Percentiles rank a stretch among this genome's conserved stretches.
These are phyloP conservation scores for Microcebus lehilahytsara DNA, from an alignment of 2,113 vertebrate genomes.

Conservation along the genomic window DNA sequence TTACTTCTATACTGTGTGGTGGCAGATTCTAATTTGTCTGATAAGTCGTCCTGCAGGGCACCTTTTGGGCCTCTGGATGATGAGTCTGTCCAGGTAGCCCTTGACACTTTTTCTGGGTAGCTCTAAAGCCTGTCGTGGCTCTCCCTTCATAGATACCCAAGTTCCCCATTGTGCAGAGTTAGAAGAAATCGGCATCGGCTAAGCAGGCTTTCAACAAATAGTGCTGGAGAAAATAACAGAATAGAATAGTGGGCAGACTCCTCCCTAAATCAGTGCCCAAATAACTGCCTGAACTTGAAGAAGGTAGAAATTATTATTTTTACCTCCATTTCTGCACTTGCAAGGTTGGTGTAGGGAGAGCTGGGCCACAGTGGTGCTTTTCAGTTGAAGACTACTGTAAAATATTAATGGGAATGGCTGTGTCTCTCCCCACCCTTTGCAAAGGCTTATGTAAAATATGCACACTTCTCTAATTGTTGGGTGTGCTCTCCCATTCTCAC, in stretches of 20 bases:
- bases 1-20: accelerated
- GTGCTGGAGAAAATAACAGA: not conserved
- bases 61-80: not conserved
- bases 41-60: not conserved
- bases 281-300: not conserved
- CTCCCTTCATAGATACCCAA: no score
- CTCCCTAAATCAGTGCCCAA: not conserved
- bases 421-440: not conserved
- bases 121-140: not conserved
- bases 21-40: not conserved
- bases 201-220: not conserved
- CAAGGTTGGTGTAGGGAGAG: not conserved
- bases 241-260: not conserved
- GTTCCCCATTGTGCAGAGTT: accelerated
- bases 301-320: not conserved
- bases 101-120: not conserved
- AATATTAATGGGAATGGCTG: not conserved
- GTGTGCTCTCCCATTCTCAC: not conserved
- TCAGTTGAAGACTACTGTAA: not conserved
- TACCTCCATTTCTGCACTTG: not conserved
- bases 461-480: not conserved
- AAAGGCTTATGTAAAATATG: not conserved
- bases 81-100: not conserved
- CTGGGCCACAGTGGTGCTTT: not conserved
- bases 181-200: not conserved